phyloP scores from a whole-genome alignment of 2,797 vertebrate genomes.

The Siniperca obscura region DNA sequence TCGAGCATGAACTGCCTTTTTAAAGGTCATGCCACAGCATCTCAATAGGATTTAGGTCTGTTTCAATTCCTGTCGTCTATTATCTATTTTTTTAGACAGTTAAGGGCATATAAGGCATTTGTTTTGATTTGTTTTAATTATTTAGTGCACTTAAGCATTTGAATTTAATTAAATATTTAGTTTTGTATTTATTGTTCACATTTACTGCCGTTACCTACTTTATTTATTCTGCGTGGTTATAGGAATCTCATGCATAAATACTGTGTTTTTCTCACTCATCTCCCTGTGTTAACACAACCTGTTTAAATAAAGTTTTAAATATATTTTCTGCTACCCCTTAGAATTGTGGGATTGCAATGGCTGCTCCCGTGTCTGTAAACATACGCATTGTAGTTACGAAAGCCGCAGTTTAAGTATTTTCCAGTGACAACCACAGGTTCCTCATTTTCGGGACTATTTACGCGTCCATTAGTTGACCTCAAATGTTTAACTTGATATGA shows the following conservation, averaged over 20 bases:
- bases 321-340: neutral
- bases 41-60: no score
- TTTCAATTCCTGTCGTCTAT: neutral
- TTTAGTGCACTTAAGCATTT: no score
- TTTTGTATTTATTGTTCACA: neutral
- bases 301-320: conserved; percentile 51
- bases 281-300: neutral
- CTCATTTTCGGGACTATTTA: neutral
- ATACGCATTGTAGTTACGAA: conserved; percentile 68
- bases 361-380: conserved; percentile 75
- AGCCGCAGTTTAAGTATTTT: conserved; percentile 2
- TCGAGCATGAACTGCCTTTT: no score
- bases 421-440: neutral
- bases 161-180: neutral
- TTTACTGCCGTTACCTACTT: neutral
- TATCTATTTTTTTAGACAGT: neutral
- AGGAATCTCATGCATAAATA: no score
- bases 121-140: neutral
- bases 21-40: no score
- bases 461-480: fast-evolving
- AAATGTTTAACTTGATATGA: neutral
- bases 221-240: neutral
- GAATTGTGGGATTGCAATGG: conserved; percentile 85
- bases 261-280: neutral
- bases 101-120: neutral